Conservation (phyloP, 2,797 vertebrate genomes). For the Sebastes wilsoni region DNA sequence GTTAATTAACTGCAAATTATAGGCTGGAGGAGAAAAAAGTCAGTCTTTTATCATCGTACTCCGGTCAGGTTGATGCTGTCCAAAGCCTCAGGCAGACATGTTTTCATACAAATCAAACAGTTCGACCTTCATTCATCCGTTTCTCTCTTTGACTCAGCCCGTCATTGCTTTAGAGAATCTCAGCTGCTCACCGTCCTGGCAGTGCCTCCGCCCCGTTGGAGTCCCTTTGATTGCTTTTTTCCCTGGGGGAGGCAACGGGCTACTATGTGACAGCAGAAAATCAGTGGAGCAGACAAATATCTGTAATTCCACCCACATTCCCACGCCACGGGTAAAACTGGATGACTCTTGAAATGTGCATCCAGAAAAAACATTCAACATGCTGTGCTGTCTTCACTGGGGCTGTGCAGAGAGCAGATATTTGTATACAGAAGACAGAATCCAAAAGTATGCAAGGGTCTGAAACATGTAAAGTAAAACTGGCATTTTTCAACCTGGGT, state of each 20-base stretch:
- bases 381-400: neutral
- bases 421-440: neutral
- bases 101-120: neutral
- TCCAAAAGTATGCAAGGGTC: neutral
- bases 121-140: neutral
- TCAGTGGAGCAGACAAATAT: conserved; percentile 29
- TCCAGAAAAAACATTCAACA: neutral
- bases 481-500: neutral
- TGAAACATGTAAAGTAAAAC: neutral
- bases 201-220: neutral
- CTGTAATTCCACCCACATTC: conserved; percentile 27
- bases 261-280: conserved; percentile 16
- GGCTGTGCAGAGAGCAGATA: neutral
- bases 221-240: conserved; percentile 17
- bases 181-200: neutral
- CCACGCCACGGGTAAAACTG: neutral
- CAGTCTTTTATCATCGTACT: neutral
- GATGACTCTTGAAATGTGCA: neutral
- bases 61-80: too few species aligned
- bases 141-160: neutral
- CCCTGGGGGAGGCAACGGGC: conserved; percentile 20
- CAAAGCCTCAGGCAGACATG: neutral
- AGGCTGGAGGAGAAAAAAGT: neutral
- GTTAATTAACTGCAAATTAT: neutral
- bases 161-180: neutral